phyloP scores from a whole-genome alignment of 2,888 invertebrate genomes.

The Hyalella azteca region DNA sequence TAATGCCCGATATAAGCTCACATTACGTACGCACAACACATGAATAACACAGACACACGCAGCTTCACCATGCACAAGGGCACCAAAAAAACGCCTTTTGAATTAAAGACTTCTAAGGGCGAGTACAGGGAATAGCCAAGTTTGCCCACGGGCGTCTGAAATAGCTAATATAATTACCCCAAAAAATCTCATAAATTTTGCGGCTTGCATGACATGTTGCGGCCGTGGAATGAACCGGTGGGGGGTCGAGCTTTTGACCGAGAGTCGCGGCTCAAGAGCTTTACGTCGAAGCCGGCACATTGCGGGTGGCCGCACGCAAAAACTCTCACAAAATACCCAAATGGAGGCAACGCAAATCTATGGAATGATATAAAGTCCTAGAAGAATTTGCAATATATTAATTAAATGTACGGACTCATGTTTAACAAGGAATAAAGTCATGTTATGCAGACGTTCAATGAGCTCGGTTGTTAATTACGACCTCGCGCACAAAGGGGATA shows the following conservation, averaged over 20 bases:
- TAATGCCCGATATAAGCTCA: neutral
- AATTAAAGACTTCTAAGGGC: too few species aligned
- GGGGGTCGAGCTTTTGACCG: neutral
- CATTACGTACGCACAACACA: neutral
- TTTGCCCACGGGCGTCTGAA: neutral
- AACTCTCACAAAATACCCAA: neutral
- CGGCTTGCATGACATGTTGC: conserved; percentile 27
- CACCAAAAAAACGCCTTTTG: too few species aligned
- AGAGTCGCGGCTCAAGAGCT: neutral
- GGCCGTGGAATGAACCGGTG: conserved; percentile 9
- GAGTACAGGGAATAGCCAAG: too few species aligned
- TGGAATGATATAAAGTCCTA: conserved; percentile 22
- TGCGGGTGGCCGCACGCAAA: conserved; percentile 8
- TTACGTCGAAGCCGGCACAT: neutral
- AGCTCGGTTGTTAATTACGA: neutral
- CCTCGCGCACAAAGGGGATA: too few species aligned
- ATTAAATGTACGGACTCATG: neutral
- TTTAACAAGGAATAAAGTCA: conserved; percentile 19
- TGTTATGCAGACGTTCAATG: neutral
- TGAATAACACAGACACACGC: neutral
- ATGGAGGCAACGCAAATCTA: neutral
- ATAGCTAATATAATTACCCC: conserved; percentile 28
- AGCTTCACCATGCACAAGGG: neutral
- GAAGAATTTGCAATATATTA: conserved; percentile 25
- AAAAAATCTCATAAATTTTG: conserved; percentile 21